Evolutionary conservation across 2,113 vertebrate genomes (phyloP).

Genomic region (Aptenodytes patagonicus): DNA sequence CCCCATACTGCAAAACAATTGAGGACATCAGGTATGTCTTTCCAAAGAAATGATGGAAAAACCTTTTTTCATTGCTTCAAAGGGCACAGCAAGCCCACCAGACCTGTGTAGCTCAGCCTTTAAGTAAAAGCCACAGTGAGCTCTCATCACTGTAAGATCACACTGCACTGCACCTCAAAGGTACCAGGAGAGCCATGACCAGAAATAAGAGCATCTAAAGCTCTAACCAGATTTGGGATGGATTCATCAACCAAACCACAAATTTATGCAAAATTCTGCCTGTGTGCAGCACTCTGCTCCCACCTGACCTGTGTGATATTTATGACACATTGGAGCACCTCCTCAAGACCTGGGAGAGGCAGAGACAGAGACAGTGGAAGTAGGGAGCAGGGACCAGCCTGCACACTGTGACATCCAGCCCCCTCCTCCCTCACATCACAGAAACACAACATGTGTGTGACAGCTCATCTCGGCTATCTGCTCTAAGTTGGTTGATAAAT

Average conservation of each 20-base stretch:
- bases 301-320: neutral
- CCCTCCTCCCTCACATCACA: neutral
- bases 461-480: neutral
- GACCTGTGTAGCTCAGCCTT: neutral
- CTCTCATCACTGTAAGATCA: neutral
- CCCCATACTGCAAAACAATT: neutral
- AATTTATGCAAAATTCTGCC: neutral
- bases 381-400: neutral
- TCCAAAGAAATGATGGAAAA: neutral
- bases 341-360: neutral
- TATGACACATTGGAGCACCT: neutral
- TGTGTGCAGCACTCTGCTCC: neutral
- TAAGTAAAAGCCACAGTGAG: neutral
- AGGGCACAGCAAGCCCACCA: neutral
- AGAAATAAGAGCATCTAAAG: neutral
- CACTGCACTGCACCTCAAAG: neutral
- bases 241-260: neutral
- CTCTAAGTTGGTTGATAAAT: neutral
- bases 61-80: neutral
- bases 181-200: neutral
- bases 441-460: neutral
- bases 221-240: neutral
- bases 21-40: neutral
- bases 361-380: neutral
- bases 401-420: neutral